Evolutionary conservation across 1,140 invertebrate genomes (phyloP).

Genomic region (Pseudomyrmex pallidus): DNA sequence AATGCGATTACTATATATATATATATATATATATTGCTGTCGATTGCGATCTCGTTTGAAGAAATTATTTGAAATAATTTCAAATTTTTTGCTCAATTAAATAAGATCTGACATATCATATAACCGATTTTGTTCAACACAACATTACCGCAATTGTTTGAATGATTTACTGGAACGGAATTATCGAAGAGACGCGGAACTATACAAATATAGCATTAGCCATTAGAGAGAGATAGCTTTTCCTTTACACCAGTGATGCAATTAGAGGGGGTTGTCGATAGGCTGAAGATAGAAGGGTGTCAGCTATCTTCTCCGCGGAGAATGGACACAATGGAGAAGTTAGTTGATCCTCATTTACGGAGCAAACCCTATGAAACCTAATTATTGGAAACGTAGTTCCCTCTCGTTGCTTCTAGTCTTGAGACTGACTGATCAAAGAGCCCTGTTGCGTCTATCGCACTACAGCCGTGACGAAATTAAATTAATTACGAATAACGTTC

Average conservation of each 20-base stretch:
- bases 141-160: background rate
- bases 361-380: conserved; percentile 62
- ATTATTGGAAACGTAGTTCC: conserved; percentile 64
- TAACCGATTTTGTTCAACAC: background rate
- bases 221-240: conserved; percentile 24
- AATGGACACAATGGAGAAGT: conserved; percentile 63
- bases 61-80: conserved; percentile 19
- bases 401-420: conserved; percentile 41
- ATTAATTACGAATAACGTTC: conserved; percentile 34
- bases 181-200: background rate
- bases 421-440: conserved; percentile 65
- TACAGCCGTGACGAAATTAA: conserved; percentile 60
- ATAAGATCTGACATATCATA: background rate
- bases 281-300: conserved; percentile 39
- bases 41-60: background rate
- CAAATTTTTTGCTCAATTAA: background rate
- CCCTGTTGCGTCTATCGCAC: conserved; percentile 45
- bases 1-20: background rate
- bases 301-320: conserved; percentile 26
- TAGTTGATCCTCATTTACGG: conserved; percentile 68
- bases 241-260: conserved; percentile 47
- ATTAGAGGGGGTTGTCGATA: conserved; percentile 59
- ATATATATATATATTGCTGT: too few relatives aligned
- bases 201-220: conserved; percentile 43
- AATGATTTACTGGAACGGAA: background rate